phyloP scores from a whole-genome alignment of 2,888 invertebrate species.

The Drosophila suboccidentalis region DNA sequence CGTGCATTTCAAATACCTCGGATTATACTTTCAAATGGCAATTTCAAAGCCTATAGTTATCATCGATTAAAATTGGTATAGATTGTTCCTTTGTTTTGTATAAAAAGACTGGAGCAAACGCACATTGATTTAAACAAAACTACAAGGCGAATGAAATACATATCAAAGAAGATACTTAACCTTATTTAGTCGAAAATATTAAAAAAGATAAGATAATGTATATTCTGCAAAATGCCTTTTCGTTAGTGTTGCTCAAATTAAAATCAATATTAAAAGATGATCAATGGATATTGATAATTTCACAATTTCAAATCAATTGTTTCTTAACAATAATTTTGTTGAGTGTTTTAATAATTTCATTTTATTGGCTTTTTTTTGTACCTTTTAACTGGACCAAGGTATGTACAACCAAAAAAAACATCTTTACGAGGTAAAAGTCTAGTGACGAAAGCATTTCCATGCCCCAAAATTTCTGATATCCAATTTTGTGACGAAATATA shows the following conservation, averaged over 20 bases:
- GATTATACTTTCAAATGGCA: conserved; percentile 23
- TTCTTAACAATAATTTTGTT: neutral
- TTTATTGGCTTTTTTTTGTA: conserved; percentile 74
- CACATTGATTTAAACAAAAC: conserved; percentile 1
- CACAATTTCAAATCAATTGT: neutral
- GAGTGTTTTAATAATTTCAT: conserved; percentile 12
- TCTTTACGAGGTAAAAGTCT: no score
- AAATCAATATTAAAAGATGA: conserved; percentile 20
- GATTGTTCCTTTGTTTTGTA: conserved; percentile 10
- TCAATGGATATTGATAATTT: conserved; percentile 8
- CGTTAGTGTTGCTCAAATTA: conserved; percentile 13
- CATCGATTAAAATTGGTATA: conserved; percentile 1
- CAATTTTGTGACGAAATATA: no score
- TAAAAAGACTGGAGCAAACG: conserved; percentile 15
- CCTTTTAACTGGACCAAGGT: conserved; percentile 78
- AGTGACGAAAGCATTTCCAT: no score
- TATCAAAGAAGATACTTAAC: neutral
- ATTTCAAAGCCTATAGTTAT: conserved; percentile 6
- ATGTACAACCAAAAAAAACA: no score
- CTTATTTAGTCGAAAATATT: neutral
- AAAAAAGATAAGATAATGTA: neutral
- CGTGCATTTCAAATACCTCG: neutral
- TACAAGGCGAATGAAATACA: neutral
- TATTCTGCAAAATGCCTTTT: conserved; percentile 2
- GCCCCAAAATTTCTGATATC: no score